phyloP scores from a whole-genome alignment of 2,797 vertebrate species.

The Salarias fasciatus region DNA sequence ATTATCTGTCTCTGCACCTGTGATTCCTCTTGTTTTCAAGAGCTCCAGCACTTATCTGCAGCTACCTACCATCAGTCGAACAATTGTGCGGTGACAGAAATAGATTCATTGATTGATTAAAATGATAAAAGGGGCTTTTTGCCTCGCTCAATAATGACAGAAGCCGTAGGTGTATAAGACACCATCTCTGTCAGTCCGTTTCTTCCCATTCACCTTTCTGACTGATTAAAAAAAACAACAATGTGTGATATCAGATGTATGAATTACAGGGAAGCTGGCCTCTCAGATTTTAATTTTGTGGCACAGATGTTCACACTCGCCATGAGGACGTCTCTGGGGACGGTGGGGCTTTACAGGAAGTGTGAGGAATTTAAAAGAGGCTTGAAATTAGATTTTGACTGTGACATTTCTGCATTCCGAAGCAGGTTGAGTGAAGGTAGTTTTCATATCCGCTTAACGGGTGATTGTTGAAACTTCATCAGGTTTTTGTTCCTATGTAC shows the following conservation, averaged over 20 bases:
- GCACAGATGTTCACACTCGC: slow-evolving; percentile 24
- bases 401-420: no score
- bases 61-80: slow-evolving; percentile 39
- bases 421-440: no score
- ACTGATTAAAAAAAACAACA: background rate
- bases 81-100: slow-evolving; percentile 34
- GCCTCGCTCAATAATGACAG: slow-evolving; percentile 30
- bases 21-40: slow-evolving; percentile 3
- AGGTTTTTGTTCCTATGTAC: no score
- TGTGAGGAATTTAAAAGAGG: background rate
- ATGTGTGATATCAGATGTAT: background rate
- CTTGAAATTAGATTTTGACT: no score
- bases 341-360: background rate
- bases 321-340: background rate
- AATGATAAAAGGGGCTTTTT: slow-evolving; percentile 53
- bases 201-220: background rate
- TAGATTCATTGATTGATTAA: slow-evolving; percentile 48
- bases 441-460: no score
- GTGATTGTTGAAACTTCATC: no score
- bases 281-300: slow-evolving; percentile 26
- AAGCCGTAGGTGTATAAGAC: slow-evolving; percentile 10
- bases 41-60: background rate
- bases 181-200: background rate
- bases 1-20: no score
- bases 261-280: slow-evolving; percentile 1